Evolutionary conservation across 2,113 vertebrate species (phyloP), one percentile per base, ranked within the genome.

Genomic region (Myotis brandtii): DNA sequence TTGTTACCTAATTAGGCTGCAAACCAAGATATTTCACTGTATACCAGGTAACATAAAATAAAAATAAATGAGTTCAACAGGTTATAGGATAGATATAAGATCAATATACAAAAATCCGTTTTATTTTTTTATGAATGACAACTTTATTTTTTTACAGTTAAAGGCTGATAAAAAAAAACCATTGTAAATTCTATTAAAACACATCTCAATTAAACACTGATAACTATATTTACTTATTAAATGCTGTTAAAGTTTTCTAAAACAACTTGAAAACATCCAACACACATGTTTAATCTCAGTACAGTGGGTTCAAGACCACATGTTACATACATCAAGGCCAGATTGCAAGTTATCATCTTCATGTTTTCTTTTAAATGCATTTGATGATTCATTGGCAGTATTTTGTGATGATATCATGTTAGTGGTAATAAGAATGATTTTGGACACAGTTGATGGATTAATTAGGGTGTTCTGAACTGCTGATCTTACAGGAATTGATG

Each of bases 381-480:
- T 98, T 0, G 97, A 40, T 5, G 98, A 98, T 1, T 99, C 99
- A 0, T 4, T 96, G 10, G 97, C 27, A 0, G 98, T 85, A 82
- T 98, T 99, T 96, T 99, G 99, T 0, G 96, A 97, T 0, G 98
- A 99, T 20, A 99, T 99, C 99, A 99, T 99, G 77, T 99, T 99
- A 92, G 99, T 99, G 40, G 99, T 99, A 92, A 99, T 99, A 67
- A 99, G 99, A 98, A 99, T 99, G 98, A 99, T 99, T 98, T 99
- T 99, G 62, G 99, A 99, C 76, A 99, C 99, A 6, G 99, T 99
- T 89, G 56, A 59, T 56, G 99, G 99, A 90, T 99, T 99, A 98
- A 99, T 99, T 37, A 99, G 98, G 56, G 99, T 99, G 40, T 99
- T 99, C 98, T 99, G 99, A 87, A 99, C 99, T 1, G 99, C 97